Evolutionary conservation across 1,140 invertebrate species (phyloP).

Genomic region (Drosophila parabipectinata): DNA sequence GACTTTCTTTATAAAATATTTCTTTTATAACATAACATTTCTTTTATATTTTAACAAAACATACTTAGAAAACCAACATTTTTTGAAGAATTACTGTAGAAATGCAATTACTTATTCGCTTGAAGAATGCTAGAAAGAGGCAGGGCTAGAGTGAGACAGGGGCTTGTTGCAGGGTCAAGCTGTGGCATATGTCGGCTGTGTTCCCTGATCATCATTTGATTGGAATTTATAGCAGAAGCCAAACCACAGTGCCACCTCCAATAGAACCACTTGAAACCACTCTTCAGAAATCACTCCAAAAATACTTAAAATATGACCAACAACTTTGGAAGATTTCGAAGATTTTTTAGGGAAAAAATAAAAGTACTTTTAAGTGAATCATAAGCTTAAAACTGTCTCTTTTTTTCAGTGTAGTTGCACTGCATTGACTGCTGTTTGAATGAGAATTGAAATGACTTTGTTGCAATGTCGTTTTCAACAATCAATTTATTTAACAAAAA

Average conservation of each 20-base stretch:
- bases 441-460: slow-evolving; percentile 79
- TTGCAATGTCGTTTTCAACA: slow-evolving; percentile 65
- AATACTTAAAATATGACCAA: not conserved
- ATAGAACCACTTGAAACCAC: not conserved
- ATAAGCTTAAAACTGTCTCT: too few species aligned
- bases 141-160: not conserved
- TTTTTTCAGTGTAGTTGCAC: not conserved
- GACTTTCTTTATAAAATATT: too few species aligned
- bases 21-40: too few species aligned
- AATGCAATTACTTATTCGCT: slow-evolving; percentile 65
- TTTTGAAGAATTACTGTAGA: slow-evolving; percentile 3
- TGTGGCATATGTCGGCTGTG: slow-evolving; percentile 42
- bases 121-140: slow-evolving; percentile 34
- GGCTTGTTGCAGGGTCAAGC: slow-evolving; percentile 41
- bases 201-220: slow-evolving; percentile 55
- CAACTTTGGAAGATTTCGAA: too few species aligned
- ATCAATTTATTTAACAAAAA: not conserved
- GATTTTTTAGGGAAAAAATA: too few species aligned
- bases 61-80: not conserved
- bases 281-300: not conserved
- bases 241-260: not conserved
- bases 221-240: slow-evolving; percentile 69
- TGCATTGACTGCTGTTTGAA: slow-evolving; percentile 59
- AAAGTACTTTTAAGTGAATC: not conserved
- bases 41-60: too few species aligned